These are phyloP conservation scores for Clistopyga incitator DNA, from an alignment of 2,888 invertebrate species.

Conservation along the genomic window DNA sequence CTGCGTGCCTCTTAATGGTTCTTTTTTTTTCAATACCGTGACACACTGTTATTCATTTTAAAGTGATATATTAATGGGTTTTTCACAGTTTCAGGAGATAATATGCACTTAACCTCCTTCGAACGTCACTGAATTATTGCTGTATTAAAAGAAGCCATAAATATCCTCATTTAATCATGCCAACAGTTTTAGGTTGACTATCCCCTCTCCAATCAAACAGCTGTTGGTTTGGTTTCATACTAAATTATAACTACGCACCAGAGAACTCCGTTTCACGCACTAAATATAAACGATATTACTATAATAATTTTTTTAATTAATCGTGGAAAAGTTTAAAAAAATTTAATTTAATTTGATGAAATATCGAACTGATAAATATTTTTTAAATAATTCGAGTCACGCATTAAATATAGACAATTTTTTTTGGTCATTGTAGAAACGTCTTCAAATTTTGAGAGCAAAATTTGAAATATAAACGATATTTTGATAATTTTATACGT, in stretches of 20 bases:
- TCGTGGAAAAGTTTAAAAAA: too few relatives aligned
- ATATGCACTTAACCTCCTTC: conserved; percentile 7
- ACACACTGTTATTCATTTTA: conserved; percentile 5
- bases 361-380: background rate
- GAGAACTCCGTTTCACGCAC: background rate
- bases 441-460: too few relatives aligned
- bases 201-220: background rate
- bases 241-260: background rate
- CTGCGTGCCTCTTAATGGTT: background rate
- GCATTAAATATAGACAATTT: background rate
- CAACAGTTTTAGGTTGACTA: background rate
- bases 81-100: background rate
- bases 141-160: background rate
- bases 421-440: too few relatives aligned
- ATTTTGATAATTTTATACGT: too few relatives aligned
- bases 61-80: background rate
- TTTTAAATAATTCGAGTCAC: background rate
- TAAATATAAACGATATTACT: too few relatives aligned
- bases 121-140: background rate
- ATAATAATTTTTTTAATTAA: too few relatives aligned
- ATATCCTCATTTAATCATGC: background rate
- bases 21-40: background rate
- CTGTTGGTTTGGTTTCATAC: background rate
- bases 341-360: too few relatives aligned
- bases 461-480: too few relatives aligned